These are phyloP conservation scores for Drepana arcuata DNA, from an alignment of 1,140 invertebrate genomes.

Conservation along the genomic window DNA sequence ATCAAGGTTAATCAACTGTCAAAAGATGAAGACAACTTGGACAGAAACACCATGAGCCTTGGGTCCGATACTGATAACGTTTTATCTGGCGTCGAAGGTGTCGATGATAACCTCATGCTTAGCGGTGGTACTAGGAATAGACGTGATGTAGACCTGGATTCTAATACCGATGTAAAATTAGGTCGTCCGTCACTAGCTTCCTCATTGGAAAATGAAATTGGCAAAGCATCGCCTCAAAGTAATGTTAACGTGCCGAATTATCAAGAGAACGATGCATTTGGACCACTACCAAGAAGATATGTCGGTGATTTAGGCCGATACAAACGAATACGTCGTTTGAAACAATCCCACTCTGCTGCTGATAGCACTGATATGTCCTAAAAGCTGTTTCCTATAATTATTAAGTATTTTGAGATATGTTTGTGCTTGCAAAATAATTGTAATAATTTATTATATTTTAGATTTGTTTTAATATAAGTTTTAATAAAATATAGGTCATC, in stretches of 20 bases:
- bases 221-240: conserved; percentile 20
- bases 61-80: conserved; percentile 50
- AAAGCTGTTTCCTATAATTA: conserved; percentile 20
- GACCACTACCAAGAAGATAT: conserved; percentile 28
- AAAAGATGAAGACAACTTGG: conserved; percentile 19
- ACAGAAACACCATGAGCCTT: conserved; percentile 25
- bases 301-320: conserved; percentile 39
- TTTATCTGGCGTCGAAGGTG: conserved; percentile 39
- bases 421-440: no score
- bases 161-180: conserved; percentile 13
- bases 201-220: conserved; percentile 13
- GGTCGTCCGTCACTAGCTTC: conserved; percentile 10
- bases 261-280: conserved; percentile 39
- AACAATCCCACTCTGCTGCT: conserved; percentile 16
- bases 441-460: conserved; percentile 22
- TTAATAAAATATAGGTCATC: conserved; percentile 12
- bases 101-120: conserved; percentile 53
- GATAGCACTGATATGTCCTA: no score
- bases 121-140: conserved; percentile 29
- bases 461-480: conserved; percentile 25
- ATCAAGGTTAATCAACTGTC: no score
- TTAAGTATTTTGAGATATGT: conserved; percentile 21
- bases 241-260: conserved; percentile 24
- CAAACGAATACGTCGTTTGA: conserved; percentile 50
- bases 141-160: conserved; percentile 15